Base-by-base conservation (phyloP, 2,113 vertebrate genomes). In the Pollachius pollachius region DNA sequence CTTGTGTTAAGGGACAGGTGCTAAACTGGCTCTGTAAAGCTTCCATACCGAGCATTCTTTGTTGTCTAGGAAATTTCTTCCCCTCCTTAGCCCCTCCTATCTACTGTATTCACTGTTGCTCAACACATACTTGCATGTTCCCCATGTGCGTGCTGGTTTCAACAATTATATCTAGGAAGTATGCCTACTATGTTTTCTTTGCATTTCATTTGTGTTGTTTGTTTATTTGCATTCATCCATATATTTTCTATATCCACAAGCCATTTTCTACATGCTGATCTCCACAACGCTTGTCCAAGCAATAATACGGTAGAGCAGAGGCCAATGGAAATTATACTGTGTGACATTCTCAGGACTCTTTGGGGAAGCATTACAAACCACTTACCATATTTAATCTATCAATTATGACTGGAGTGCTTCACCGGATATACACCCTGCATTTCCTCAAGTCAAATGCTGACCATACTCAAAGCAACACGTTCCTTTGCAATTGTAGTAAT, bases 311-410 rank as follows among this genome's bases (percentile, higher is more conserved):
- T 9, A 4, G 41, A 64, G 41, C 66, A 68, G 54, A 71, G 57
- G 65, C 12, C 34, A 70, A 76, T 69, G 69, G 58, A 73, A 62
- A 70, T 62, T 62, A 67, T 68, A 64, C 77, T 73, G 83, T 80
- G 66, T 68, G 71, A 67, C 79, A 76, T 48, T 84, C 66, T 75
- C 37, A 65, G 8, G 65, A 79, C 58, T 52, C 82, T 78, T 82
- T 65, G 27, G 78, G 76, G 78, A 48, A 77, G 76, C 84, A 88
- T 85, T 82, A 78, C 69, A 80, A 75, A 81, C 79, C 87, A 85
- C 85, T 88, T 88, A 86, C 72, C 69, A 70, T 88, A 77, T 91
- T 88, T 86, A 87, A 69, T 52, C 27, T 69, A 90, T 90, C 21
- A 90, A 89, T 85, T 85, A 90, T 91, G 87, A 52, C 90, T 67